Percentiles rank a stretch among this genome's conserved stretches.
Evolutionary conservation across 2,113 vertebrate species (phyloP).

Genomic region (Saccopteryx leptura): DNA sequence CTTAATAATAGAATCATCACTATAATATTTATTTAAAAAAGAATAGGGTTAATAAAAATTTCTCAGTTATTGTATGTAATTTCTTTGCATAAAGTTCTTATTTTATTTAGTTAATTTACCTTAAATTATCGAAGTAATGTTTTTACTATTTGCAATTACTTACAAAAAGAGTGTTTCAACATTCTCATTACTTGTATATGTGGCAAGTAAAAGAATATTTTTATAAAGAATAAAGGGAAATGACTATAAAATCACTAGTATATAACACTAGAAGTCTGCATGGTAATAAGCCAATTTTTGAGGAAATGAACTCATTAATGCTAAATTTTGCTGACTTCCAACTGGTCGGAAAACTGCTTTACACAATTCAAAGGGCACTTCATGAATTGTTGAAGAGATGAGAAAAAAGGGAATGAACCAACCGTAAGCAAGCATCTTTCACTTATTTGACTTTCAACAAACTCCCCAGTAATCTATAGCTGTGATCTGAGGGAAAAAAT

Average conservation of each 20-base stretch:
- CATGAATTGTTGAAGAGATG: slow-evolving; percentile 81
- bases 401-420: slow-evolving; percentile 55
- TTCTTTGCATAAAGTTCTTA: background rate
- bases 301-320: slow-evolving; percentile 90
- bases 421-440: slow-evolving; percentile 60
- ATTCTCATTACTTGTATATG: slow-evolving; percentile 79
- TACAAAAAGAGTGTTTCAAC: background rate
- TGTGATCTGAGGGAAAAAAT: background rate
- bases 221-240: slow-evolving; percentile 81
- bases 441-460: slow-evolving; percentile 63
- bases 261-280: slow-evolving; percentile 84
- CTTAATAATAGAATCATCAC: background rate
- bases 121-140: slow-evolving; percentile 17
- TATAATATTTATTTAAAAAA: slow-evolving; percentile 22
- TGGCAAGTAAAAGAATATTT: slow-evolving; percentile 80
- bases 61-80: background rate
- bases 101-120: slow-evolving; percentile 24
- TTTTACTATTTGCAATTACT: slow-evolving; percentile 56
- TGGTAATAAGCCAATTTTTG: slow-evolving; percentile 88
- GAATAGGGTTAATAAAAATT: background rate
- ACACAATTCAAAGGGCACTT: slow-evolving; percentile 85
- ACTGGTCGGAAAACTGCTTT: slow-evolving; percentile 85
- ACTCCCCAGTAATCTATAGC: slow-evolving; percentile 32
- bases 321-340: slow-evolving; percentile 88
- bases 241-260: slow-evolving; percentile 76